These are phyloP conservation scores for Erythrolamprus reginae DNA, from an alignment of 2,113 vertebrate genomes.

Conservation along the genomic window DNA sequence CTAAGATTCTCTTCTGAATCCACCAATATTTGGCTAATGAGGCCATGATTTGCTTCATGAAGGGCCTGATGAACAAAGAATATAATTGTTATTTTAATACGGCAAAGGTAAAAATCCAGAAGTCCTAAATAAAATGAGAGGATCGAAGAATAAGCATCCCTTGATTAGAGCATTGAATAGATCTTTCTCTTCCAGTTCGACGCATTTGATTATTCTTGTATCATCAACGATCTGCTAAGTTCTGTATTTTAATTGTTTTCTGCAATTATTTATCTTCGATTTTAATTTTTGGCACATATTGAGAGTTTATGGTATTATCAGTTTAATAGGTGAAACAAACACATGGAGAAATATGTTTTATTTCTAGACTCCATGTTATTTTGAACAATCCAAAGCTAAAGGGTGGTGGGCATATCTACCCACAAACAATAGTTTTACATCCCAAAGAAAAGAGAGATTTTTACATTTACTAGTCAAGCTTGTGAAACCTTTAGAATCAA, in stretches of 20 bases:
- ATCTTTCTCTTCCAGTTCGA: background rate
- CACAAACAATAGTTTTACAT: background rate
- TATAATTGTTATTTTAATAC: background rate
- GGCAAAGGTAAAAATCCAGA: background rate
- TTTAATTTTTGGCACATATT: background rate
- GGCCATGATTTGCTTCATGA: slow-evolving; percentile 59
- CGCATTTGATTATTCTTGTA: background rate
- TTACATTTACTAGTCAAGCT: background rate
- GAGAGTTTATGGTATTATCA: background rate
- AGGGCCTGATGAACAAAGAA: slow-evolving; percentile 55
- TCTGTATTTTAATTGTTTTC: background rate
- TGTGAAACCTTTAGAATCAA: background rate
- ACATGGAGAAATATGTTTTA: background rate
- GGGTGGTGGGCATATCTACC: background rate
- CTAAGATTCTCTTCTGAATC: slow-evolving; percentile 57
- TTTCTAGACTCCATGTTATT: background rate
- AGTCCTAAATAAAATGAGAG: background rate
- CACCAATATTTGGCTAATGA: slow-evolving; percentile 50
- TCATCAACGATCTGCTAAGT: background rate
- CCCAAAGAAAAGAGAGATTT: background rate
- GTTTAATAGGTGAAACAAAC: background rate
- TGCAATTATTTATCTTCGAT: background rate
- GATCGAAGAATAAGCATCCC: background rate
- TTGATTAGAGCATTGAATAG: background rate
- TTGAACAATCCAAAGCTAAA: background rate